Evolutionary conservation across 2,888 invertebrate species (phyloP).

Genomic region (Leptinotarsa tumamoca): DNA sequence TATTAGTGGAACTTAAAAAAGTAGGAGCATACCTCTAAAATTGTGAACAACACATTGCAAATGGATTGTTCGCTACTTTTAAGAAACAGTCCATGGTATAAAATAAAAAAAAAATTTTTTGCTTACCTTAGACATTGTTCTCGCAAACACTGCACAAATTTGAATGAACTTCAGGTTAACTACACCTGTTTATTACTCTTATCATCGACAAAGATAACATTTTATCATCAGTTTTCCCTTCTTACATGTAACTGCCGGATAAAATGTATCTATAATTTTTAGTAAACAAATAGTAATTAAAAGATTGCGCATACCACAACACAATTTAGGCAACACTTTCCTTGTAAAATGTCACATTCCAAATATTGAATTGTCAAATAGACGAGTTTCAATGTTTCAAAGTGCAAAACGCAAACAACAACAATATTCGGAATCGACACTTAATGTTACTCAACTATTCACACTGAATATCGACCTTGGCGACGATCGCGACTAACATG

Average conservation of each 20-base stretch:
- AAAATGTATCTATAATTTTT: slow-evolving; percentile 3
- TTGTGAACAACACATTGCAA: no score
- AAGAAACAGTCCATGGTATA: background rate
- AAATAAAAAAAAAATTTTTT: background rate
- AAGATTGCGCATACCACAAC: slow-evolving; percentile 12
- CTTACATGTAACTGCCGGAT: background rate
- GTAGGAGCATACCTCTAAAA: no score
- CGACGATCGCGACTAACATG: background rate
- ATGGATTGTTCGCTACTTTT: no score
- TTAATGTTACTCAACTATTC: background rate
- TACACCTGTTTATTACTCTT: slow-evolving; percentile 17
- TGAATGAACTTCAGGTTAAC: slow-evolving; percentile 18
- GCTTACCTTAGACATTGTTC: slow-evolving; percentile 35
- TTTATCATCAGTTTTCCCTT: slow-evolving; percentile 20
- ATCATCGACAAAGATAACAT: slow-evolving; percentile 30
- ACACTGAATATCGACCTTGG: background rate
- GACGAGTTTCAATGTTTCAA: no score
- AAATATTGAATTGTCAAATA: background rate
- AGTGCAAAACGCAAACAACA: no score
- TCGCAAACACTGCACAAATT: slow-evolving; percentile 7
- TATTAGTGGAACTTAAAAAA: no score
- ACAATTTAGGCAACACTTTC: background rate
- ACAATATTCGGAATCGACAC: background rate
- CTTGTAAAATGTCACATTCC: slow-evolving; percentile 2
- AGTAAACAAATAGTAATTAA: slow-evolving; percentile 4